Evolutionary conservation across 2,888 invertebrate species (phyloP), one percentile per base, ranked within the genome.

Genomic region (Athrips mouffetella): DNA sequence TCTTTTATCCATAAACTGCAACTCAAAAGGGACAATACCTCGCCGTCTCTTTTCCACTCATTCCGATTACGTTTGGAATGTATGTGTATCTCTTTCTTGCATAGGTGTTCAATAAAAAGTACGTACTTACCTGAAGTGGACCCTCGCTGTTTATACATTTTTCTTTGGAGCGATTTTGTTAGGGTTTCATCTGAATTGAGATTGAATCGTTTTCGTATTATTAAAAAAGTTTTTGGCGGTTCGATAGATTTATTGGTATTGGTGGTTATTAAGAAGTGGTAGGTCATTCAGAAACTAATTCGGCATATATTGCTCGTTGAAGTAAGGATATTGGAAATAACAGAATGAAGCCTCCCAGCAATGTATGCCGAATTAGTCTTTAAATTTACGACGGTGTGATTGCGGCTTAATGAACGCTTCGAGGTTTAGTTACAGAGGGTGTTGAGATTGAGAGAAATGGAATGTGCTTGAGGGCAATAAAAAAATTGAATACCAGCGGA

Each of bases 41-140:
- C 10, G 21, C 30, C n/a, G 18, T 29, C 42, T 11, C 29, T 31
- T 37, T 42, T 37, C 16, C 33, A 11, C 40, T 15, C 3, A 18
- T 7, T n/a, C 21, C 21, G 37, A 5, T 6, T 41, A 11, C 25
- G 11, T 41, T 7, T n/a, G 8, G 68, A 67, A 67, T 73, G 68
- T 66, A 64, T 66, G 62, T 23, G 20, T 72, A 76, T 82, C 81
- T 77, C 76, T 78, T 67, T 81, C 82, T 67, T 63, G 67, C 81
- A 78, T 85, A 79, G 82, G 80, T 82, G 83, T 82, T 78, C 77
- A 82, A 83, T 84, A 87, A 86, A 86, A 86, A 85, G 84, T 80
- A 80, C 80, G 83, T 87, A 88, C 80, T 82, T 87, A 87, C 88
- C 86, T 87, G 85, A 70, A 74, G 81, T 78, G 79, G 77, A 82